Conservation (phyloP, 2,797 vertebrate genomes). For the Lepus townsendii region DNA sequence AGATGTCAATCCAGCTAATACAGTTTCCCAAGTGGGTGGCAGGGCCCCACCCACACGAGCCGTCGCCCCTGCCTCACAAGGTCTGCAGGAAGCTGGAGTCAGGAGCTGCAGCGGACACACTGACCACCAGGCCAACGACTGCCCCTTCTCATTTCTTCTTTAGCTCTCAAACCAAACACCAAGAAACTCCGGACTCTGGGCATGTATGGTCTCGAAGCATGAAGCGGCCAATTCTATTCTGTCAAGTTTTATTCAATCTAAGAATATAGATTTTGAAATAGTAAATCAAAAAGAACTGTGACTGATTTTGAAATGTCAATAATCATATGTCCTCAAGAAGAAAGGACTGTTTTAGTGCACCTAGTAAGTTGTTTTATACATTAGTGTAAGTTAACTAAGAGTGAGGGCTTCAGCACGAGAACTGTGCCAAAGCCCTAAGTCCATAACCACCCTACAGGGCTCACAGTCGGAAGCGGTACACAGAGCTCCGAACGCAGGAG, state of each 20-base stretch:
- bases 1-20: too few relatives aligned
- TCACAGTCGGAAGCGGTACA: conserved; percentile 86
- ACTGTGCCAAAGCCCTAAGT: conserved; percentile 72
- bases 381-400: not conserved
- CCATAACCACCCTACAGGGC: conserved; percentile 84
- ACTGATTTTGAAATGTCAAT: conserved; percentile 22
- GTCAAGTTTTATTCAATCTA: not conserved
- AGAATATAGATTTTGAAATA: not conserved
- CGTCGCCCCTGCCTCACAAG: too few relatives aligned
- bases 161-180: not conserved
- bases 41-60: too few relatives aligned
- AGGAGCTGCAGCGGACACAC: too few relatives aligned
- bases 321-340: conserved; percentile 7
- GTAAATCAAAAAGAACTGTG: not conserved
- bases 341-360: not conserved
- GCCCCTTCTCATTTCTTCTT: not conserved
- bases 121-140: too few relatives aligned
- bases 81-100: too few relatives aligned
- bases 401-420: conserved; percentile 71
- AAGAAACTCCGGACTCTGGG: not conserved
- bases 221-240: not conserved
- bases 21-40: too few relatives aligned
- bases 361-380: not conserved
- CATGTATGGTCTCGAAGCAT: not conserved
- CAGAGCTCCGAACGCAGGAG: conserved; percentile 85